phyloP scores from a whole-genome alignment of 1,140 invertebrate species.

The Camponotus vicinus region DNA sequence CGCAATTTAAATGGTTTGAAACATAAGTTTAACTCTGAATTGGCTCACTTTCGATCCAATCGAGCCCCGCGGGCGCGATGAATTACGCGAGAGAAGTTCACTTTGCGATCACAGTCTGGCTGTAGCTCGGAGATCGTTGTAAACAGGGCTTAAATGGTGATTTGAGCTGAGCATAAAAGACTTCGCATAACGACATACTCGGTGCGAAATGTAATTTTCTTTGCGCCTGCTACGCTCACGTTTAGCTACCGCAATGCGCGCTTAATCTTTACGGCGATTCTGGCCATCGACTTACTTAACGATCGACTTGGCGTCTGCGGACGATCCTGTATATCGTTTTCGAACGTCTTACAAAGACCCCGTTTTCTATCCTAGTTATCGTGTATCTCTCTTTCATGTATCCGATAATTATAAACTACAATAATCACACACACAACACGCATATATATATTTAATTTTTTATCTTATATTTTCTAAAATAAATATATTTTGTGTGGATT shows the following conservation, averaged over 20 bases:
- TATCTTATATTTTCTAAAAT: background rate
- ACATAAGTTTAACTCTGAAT: constrained; percentile 36
- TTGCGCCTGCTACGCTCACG: constrained; percentile 12
- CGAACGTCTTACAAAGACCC: background rate
- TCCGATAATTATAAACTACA: background rate
- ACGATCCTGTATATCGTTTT: constrained; percentile 18
- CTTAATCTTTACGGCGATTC: constrained; percentile 57
- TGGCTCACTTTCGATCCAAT: constrained; percentile 51
- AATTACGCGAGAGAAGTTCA: constrained; percentile 34
- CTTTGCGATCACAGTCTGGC: background rate
- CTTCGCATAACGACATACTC: constrained; percentile 53
- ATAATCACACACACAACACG: background rate
- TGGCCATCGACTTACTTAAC: constrained; percentile 46
- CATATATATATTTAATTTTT: too few species aligned
- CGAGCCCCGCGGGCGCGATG: background rate
- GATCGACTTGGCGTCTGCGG: background rate
- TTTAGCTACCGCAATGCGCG: constrained; percentile 1
- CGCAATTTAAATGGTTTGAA: too few species aligned
- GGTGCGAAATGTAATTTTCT: constrained; percentile 65
- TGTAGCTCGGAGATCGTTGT: constrained; percentile 47
- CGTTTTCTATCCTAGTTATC: constrained; percentile 20
- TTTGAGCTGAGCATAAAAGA: constrained; percentile 61
- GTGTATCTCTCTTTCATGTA: background rate
- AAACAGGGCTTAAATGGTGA: constrained; percentile 67
- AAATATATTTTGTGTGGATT: background rate